Conservation (phyloP, 92 coral and sea anemone species). For the Montipora capitata region DNA sequence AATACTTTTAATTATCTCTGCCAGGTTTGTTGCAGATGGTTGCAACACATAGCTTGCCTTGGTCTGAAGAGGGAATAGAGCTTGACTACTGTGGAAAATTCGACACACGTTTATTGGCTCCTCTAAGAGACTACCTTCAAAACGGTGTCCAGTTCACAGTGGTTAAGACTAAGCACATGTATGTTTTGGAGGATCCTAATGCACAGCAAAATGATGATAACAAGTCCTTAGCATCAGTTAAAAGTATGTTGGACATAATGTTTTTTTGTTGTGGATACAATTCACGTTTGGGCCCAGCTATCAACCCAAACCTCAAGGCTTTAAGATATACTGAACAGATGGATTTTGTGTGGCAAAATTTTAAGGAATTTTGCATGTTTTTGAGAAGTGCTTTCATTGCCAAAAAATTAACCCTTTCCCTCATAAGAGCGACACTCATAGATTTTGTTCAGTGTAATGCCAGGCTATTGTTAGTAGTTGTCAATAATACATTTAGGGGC, state of each 20-base stretch:
- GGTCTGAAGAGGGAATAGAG: constrained; percentile 91
- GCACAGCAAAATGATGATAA: constrained; percentile 53
- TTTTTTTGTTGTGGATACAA: too few relatives aligned
- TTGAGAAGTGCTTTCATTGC: too few relatives aligned
- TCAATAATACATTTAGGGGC: too few relatives aligned
- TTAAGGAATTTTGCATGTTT: too few relatives aligned
- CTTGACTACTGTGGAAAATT: constrained; percentile 82
- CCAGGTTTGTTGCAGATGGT: constrained; percentile 61
- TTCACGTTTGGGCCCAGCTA: too few relatives aligned
- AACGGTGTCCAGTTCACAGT: constrained; percentile 86
- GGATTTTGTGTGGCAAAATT: too few relatives aligned
- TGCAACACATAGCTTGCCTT: constrained; percentile 80
- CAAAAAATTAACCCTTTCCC: too few relatives aligned
- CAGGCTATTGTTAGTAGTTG: too few relatives aligned
- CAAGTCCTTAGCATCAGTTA: constrained; percentile 54
- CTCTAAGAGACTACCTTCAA: constrained; percentile 83
- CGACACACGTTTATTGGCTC: constrained; percentile 70
- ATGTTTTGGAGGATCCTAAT: constrained; percentile 94
- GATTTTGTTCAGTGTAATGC: too few relatives aligned
- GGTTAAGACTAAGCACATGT: constrained; percentile 90
- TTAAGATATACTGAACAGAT: too few relatives aligned
- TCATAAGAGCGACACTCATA: too few relatives aligned
- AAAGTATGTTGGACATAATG: constrained; percentile 30
- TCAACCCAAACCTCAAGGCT: too few relatives aligned
- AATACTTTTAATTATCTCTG: background rate